Evolutionary conservation across 2,888 invertebrate genomes (phyloP).

Genomic region (Lydus trimaculatus): DNA sequence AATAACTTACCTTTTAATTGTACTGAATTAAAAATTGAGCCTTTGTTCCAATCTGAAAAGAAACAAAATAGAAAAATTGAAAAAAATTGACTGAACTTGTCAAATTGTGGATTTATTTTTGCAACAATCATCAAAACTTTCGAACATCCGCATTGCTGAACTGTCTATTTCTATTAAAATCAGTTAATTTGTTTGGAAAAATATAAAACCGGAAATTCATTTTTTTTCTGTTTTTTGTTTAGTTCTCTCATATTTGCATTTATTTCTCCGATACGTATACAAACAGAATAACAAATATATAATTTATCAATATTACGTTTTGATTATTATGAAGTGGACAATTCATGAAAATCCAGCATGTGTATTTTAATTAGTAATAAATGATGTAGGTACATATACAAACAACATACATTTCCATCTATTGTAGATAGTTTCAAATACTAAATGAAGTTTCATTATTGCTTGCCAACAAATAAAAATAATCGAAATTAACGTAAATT

Average conservation of each 20-base stretch:
- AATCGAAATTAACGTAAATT: not conserved
- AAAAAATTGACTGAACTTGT: not conserved
- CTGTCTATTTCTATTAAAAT: not conserved
- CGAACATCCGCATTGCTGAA: not conserved
- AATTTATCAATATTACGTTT: conserved; percentile 4
- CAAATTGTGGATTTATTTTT: not conserved
- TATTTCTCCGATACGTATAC: not conserved
- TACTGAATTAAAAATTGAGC: not conserved
- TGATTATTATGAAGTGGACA: conserved; percentile 1
- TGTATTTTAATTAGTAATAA: conserved; percentile 1
- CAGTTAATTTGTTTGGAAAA: not conserved
- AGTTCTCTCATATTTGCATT: not conserved
- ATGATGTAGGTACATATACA: too few species aligned
- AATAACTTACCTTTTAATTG: not conserved
- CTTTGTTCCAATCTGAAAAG: not conserved
- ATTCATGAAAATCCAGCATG: not conserved
- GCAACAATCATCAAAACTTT: not conserved
- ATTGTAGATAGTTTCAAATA: too few species aligned
- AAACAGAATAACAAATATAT: not conserved
- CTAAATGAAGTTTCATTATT: not conserved
- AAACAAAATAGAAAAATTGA: not conserved
- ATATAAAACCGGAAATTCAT: not conserved
- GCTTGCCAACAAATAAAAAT: not conserved
- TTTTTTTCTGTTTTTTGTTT: not conserved
- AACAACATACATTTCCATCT: too few species aligned